Conservation (phyloP, 2,113 vertebrate species). For the Symphodus melops region DNA sequence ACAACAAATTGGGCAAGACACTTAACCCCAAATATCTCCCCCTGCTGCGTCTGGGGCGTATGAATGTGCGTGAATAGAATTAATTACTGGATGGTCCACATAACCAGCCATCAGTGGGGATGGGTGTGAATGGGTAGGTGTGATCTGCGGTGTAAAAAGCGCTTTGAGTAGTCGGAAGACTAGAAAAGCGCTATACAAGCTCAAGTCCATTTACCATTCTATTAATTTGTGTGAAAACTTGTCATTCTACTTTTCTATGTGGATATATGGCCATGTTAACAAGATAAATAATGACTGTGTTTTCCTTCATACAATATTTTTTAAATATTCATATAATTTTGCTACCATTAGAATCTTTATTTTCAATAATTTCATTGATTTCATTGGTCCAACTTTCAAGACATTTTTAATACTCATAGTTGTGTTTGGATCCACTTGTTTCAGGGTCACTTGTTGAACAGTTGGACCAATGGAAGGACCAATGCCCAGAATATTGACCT, state of each 20-base stretch:
- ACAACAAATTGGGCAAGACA: too few species aligned
- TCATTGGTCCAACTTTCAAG: not conserved
- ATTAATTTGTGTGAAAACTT: not conserved
- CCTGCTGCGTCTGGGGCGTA: too few species aligned
- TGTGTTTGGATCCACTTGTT: constrained; percentile 57
- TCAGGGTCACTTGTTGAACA: constrained; percentile 92
- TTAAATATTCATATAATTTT: constrained; percentile 37
- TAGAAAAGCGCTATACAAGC: too few species aligned
- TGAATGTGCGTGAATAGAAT: too few species aligned
- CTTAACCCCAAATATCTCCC: too few species aligned
- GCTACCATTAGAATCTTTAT: not conserved
- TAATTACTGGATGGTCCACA: too few species aligned
- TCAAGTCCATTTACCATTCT: too few species aligned
- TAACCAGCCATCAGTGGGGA: too few species aligned
- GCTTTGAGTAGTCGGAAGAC: too few species aligned
- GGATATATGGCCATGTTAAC: constrained; percentile 80
- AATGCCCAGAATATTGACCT: constrained; percentile 95
- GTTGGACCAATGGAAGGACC: constrained; percentile 91
- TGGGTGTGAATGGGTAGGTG: too few species aligned
- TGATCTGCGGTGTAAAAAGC: too few species aligned
- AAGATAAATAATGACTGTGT: constrained; percentile 41
- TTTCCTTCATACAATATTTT: constrained; percentile 42
- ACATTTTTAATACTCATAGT: constrained; percentile 14
- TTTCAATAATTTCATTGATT: not conserved
- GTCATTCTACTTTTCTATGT: constrained; percentile 19